Conservation (phyloP, 2,797 vertebrate species). For the Eulemur coronatus region DNA sequence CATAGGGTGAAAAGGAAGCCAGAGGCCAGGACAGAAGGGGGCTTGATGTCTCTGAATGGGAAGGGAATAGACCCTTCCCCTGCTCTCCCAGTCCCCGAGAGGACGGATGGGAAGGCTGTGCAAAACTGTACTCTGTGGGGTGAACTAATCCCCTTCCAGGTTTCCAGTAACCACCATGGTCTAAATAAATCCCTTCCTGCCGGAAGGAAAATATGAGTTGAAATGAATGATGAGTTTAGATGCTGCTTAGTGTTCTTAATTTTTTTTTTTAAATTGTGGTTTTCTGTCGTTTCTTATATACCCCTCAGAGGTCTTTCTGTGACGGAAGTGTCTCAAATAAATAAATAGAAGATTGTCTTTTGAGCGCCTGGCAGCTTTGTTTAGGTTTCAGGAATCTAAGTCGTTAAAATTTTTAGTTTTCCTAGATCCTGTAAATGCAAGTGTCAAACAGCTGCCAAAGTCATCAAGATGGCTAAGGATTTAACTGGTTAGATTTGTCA, state of each 20-base stretch:
- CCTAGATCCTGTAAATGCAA: slow-evolving; percentile 35
- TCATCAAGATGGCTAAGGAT: neutral
- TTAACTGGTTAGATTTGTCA: neutral
- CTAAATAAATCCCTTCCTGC: slow-evolving; percentile 50
- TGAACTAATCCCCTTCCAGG: neutral
- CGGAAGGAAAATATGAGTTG: slow-evolving; percentile 17
- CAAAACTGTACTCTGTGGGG: neutral
- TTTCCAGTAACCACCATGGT: neutral
- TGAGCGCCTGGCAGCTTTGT: slow-evolving; percentile 59
- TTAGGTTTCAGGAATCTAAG: slow-evolving; percentile 48
- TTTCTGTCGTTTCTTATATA: slow-evolving; percentile 51
- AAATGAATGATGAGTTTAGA: slow-evolving; percentile 59
- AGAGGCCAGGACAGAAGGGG: neutral
- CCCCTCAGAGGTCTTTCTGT: slow-evolving; percentile 45
- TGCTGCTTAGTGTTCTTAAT: slow-evolving; percentile 48
- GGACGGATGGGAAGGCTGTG: neutral
- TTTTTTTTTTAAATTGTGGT: slow-evolving; percentile 44
- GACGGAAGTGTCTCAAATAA: slow-evolving; percentile 56
- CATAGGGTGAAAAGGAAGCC: neutral
- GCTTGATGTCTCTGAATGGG: neutral
- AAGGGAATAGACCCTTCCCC: neutral
- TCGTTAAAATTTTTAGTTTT: slow-evolving; percentile 51
- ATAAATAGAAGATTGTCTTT: slow-evolving; percentile 58
- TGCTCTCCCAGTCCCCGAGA: neutral
- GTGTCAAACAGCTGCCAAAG: neutral